Conservation (phyloP, 2,888 invertebrate species). For the Drosophila falleni region DNA sequence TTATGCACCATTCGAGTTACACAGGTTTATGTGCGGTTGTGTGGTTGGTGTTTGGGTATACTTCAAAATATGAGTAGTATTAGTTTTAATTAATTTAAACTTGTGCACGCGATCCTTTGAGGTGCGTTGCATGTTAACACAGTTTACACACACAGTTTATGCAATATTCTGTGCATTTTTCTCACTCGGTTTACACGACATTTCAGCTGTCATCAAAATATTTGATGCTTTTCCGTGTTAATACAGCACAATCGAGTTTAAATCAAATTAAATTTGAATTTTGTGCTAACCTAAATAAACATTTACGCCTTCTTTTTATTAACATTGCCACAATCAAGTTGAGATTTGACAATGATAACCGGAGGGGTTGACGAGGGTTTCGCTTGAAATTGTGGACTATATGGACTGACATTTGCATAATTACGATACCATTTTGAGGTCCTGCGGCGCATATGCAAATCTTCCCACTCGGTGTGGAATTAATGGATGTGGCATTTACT, state of each 20-base stretch:
- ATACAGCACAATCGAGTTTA: conserved; percentile 30
- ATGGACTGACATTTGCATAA: conserved; percentile 67
- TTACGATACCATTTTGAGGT: conserved; percentile 46
- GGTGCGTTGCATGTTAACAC: conserved; percentile 23
- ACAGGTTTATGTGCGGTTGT: conserved; percentile 5
- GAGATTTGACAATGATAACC: conserved; percentile 68
- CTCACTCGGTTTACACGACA: conserved; percentile 7
- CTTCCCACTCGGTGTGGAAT: conserved; percentile 40
- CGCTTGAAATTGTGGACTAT: conserved; percentile 20
- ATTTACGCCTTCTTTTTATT: conserved; percentile 34
- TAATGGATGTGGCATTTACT: conserved; percentile 62
- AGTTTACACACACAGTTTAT: conserved; percentile 14
- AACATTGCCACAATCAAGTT: conserved; percentile 48
- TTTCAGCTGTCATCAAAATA: conserved; percentile 16
- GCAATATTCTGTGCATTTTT: conserved; percentile 9
- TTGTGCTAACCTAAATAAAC: conserved; percentile 55
- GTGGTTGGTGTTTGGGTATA: conserved; percentile 25
- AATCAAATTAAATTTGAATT: conserved; percentile 62
- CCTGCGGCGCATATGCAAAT: conserved; percentile 51
- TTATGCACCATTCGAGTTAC: conserved; percentile 44
- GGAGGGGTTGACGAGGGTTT: conserved; percentile 47
- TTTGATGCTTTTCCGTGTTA: conserved; percentile 31
- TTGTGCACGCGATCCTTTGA: conserved; percentile 41
- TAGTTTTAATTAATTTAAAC: conserved; percentile 68
- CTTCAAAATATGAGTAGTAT: conserved; percentile 44